These are phyloP conservation scores for Cyclophora punctaria DNA, from an alignment of 2,888 invertebrate genomes.

Conservation along the genomic window DNA sequence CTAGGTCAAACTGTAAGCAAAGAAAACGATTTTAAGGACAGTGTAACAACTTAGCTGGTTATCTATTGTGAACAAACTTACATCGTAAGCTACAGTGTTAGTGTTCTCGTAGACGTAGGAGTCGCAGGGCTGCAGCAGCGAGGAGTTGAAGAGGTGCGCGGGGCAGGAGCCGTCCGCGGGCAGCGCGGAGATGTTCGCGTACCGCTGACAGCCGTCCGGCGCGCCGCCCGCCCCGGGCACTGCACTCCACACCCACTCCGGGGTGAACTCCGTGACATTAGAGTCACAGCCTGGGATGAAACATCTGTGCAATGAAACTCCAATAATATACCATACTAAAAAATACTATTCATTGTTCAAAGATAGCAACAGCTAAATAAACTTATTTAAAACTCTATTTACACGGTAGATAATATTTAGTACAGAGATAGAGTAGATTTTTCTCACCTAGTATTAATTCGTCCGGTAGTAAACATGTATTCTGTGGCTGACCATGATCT, in stretches of 20 bases:
- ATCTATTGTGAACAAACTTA: constrained; percentile 23
- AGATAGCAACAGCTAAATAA: too few species aligned
- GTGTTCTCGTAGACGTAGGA: constrained; percentile 46
- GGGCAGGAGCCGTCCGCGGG: constrained; percentile 32
- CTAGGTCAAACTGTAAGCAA: constrained; percentile 71
- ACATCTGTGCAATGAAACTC: constrained; percentile 27
- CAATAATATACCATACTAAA: too few species aligned
- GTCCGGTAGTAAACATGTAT: constrained; percentile 47
- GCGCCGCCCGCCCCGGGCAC: constrained; percentile 40
- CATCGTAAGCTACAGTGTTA: constrained; percentile 54
- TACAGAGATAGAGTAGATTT: too few species aligned
- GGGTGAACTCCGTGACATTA: constrained; percentile 32
- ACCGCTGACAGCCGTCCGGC: constrained; percentile 65
- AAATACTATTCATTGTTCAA: too few species aligned
- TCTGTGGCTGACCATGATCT: constrained; percentile 37
- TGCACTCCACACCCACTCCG: constrained; percentile 60
- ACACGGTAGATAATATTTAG: background rate
- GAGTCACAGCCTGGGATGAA: constrained; percentile 40
- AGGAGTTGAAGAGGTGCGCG: constrained; percentile 37
- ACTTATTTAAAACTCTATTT: background rate
- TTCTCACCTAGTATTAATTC: constrained; percentile 43
- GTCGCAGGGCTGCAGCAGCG: constrained; percentile 30
- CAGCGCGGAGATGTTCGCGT: constrained; percentile 20
- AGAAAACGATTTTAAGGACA: background rate
- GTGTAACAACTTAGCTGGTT: too few species aligned